Conservation (phyloP, 1,140 invertebrate genomes). For the Gonioctena quinquepunctata region DNA sequence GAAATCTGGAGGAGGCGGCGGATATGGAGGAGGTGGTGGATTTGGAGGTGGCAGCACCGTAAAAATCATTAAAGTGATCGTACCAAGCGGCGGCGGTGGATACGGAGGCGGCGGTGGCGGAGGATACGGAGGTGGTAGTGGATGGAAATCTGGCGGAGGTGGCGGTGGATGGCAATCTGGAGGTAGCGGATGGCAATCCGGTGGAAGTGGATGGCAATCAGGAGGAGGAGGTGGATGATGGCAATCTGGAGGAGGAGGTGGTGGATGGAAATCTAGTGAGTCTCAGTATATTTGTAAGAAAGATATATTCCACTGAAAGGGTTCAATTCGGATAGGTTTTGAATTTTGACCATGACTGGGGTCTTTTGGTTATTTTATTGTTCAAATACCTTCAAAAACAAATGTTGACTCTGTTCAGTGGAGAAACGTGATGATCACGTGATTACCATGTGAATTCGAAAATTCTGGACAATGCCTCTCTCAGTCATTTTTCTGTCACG, state of each 20-base stretch:
- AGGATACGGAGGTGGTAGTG: background rate
- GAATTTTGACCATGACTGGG: no score
- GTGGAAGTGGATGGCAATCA: conserved; percentile 12
- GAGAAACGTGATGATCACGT: no score
- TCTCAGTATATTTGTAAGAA: background rate
- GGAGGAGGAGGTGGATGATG: conserved; percentile 30
- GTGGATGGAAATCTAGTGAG: conserved; percentile 1
- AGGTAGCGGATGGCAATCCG: conserved; percentile 19
- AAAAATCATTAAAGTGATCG: conserved; percentile 26
- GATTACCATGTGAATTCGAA: no score
- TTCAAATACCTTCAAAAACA: background rate
- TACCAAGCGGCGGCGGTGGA: conserved; percentile 27
- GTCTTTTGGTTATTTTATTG: no score
- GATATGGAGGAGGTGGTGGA: conserved; percentile 11
- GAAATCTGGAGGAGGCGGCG: conserved; percentile 18
- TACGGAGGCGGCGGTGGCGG: conserved; percentile 3
- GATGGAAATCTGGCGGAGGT: background rate
- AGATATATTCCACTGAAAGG: no score
- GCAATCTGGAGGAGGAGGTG: conserved; percentile 29
- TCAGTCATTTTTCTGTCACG: no score
- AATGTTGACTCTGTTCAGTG: background rate
- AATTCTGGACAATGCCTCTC: background rate
- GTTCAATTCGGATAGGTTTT: no score
- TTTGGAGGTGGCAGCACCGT: conserved; percentile 16
- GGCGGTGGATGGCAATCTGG: background rate